Percentiles rank a stretch among this genome's conserved stretches.
Evolutionary conservation across 2,113 vertebrate species (phyloP).

Genomic region (Nothoprocta pentlandii): DNA sequence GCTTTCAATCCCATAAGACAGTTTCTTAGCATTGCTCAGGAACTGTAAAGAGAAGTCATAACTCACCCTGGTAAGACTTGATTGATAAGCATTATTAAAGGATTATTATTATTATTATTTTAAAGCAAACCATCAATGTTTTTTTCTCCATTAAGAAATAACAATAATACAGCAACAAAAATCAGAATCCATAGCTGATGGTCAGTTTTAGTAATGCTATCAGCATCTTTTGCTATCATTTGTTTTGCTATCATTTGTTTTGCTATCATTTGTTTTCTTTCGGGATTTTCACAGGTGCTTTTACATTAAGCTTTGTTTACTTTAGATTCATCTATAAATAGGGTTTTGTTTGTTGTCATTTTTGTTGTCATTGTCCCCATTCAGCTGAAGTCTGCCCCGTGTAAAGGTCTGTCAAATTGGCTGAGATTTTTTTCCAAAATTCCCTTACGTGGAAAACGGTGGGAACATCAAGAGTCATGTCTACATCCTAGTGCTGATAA

Average conservation of each 20-base stretch:
- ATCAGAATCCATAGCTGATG: background rate
- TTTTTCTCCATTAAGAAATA: background rate
- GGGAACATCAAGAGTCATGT: background rate
- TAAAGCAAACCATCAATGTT: background rate
- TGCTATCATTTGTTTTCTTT: background rate
- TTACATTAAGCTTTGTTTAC: background rate
- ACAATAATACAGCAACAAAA: background rate
- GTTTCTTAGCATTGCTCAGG: background rate
- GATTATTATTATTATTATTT: background rate
- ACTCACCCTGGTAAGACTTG: background rate
- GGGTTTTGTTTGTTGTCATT: background rate
- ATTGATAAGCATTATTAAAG: background rate
- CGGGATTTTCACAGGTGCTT: background rate
- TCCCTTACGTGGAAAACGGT: background rate
- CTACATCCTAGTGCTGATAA: conserved; percentile 31
- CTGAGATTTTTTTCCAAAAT: background rate
- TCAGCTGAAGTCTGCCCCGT: background rate
- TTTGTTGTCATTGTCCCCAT: background rate
- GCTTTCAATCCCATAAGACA: background rate
- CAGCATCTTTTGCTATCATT: background rate
- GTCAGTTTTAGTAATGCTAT: background rate
- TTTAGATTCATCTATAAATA: background rate
- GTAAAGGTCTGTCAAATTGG: background rate
- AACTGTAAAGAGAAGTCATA: background rate
- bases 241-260: background rate